Evolutionary conservation across 2,888 invertebrate species (phyloP), one percentile per base, ranked within the genome.

Genomic region (Crematogaster levior): DNA sequence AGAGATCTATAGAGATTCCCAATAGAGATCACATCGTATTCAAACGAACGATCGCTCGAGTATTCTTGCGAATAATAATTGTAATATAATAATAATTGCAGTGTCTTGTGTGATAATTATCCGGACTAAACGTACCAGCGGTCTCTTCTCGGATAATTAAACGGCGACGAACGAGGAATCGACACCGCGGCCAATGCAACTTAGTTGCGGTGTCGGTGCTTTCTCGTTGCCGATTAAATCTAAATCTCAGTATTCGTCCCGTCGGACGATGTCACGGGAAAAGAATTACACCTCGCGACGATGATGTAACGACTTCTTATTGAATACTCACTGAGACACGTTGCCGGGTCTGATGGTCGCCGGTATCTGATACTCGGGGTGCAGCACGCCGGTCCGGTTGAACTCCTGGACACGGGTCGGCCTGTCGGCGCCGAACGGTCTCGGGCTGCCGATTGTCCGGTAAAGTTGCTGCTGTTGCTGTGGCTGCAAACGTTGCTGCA

Each of bases 351-450:
- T 90, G 40, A 94, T 89, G 83, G 92, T 93, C 10, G 94, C 94
- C 73, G 93, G 90, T 87, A 94, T 93, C 88, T 93, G 94, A 88
- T 93, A 94, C 86, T 94, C 94, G 86, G 94, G 94, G 85, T 92
- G 94, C n/a, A 94, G 88, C 56, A 94, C 94, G 34, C 93, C 91
- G 68, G 93, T 93, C 12, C 91, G 87, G 86, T 94, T 93, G 91
- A 94, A 94, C 86, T 93, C 93, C 83, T 94, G 93, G 82, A 91
- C 93, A 72, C 91, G 89, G 43, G 90, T 92, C 18, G 91, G 92
- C 81, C 88, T 91, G 83, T 93, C 93, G 21, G 87, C 89, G 15
- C 93, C 93, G 85, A 92, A 93, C 24, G 93, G 92, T 83, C 93
- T 88, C 21, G 92, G 92, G 73, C 92, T 92, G 40, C 92, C 92